phyloP scores from a whole-genome alignment of 2,113 vertebrate genomes.

The Carassius carassius region DNA sequence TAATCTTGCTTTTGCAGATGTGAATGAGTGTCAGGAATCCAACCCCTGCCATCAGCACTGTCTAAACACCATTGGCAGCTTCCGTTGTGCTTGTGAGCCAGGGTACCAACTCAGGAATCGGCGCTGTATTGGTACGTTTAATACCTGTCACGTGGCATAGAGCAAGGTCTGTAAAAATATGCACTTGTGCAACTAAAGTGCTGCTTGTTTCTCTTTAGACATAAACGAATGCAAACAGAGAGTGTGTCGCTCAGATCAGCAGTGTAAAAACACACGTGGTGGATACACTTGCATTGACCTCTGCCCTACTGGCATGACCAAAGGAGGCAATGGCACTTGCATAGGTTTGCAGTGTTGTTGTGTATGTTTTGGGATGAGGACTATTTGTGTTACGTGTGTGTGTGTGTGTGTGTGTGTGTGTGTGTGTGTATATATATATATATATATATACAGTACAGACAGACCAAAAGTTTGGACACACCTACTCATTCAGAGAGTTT shows the following conservation, averaged over 20 bases:
- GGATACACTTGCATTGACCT: constrained; percentile 95
- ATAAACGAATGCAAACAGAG: constrained; percentile 94
- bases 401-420: neutral
- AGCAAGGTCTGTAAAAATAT: neutral
- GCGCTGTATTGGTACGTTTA: constrained; percentile 86
- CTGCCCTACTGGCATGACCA: constrained; percentile 93
- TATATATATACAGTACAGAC: no score
- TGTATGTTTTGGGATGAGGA: neutral
- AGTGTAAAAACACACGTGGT: constrained; percentile 93
- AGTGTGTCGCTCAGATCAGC: constrained; percentile 90
- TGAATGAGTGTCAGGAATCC: constrained; percentile 94
- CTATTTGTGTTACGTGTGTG: neutral
- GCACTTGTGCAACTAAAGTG: neutral
- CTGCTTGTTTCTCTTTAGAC: constrained; percentile 71
- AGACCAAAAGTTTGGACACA: no score
- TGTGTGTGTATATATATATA: no score
- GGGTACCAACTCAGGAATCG: constrained; percentile 91
- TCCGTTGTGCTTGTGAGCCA: constrained; percentile 91
- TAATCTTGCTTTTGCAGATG: constrained; percentile 72
- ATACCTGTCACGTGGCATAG: neutral
- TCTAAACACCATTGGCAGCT: constrained; percentile 92
- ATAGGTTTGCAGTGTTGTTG: constrained; percentile 79
- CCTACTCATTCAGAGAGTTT: no score
- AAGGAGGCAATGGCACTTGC: constrained; percentile 87
- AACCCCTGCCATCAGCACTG: constrained; percentile 90